A percentile compares a stretch with the other conserved stretches of the same genome.
These are phyloP conservation scores for Meda fulgida DNA, from an alignment of 2,797 vertebrate species.

Conservation along the genomic window DNA sequence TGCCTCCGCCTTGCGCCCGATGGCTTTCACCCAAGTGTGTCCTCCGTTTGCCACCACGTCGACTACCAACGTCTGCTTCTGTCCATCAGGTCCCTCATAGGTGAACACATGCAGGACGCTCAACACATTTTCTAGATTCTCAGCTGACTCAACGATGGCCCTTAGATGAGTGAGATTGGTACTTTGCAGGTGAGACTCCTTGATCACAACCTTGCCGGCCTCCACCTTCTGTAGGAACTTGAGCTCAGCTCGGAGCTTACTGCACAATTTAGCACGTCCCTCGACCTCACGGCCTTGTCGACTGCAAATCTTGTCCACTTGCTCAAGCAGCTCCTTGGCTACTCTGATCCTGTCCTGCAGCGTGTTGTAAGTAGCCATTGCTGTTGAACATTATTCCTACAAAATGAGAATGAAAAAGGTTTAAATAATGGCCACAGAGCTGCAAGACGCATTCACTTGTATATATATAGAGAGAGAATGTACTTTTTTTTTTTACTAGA, in stretches of 20 bases:
- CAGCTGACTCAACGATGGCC: conserved; percentile 89
- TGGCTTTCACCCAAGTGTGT: conserved; percentile 95
- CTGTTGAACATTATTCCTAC: conserved; percentile 81
- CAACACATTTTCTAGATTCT: conserved; percentile 85
- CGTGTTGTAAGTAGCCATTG: conserved; percentile 84
- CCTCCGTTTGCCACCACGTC: conserved; percentile 93
- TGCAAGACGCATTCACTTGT: not conserved
- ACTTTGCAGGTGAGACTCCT: conserved; percentile 93
- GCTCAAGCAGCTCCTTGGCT: conserved; percentile 85
- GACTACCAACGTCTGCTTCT: conserved; percentile 87
- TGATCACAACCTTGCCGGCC: conserved; percentile 84
- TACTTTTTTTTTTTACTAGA: no score
- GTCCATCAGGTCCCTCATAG: conserved; percentile 79
- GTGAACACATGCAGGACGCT: conserved; percentile 89
- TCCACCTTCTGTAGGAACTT: conserved; percentile 90
- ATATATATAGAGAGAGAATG: no score
- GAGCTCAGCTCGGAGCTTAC: conserved; percentile 90
- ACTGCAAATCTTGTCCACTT: conserved; percentile 82
- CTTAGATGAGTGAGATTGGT: conserved; percentile 93
- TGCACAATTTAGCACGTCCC: conserved; percentile 89
- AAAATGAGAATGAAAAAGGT: conserved; percentile 12
- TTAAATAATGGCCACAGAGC: not conserved
- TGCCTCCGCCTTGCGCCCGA: conserved; percentile 94
- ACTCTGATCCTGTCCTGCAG: conserved; percentile 84
- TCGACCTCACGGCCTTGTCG: conserved; percentile 82